Conservation (phyloP, 2,113 vertebrate species). For the Paraplagusia blochii region DNA sequence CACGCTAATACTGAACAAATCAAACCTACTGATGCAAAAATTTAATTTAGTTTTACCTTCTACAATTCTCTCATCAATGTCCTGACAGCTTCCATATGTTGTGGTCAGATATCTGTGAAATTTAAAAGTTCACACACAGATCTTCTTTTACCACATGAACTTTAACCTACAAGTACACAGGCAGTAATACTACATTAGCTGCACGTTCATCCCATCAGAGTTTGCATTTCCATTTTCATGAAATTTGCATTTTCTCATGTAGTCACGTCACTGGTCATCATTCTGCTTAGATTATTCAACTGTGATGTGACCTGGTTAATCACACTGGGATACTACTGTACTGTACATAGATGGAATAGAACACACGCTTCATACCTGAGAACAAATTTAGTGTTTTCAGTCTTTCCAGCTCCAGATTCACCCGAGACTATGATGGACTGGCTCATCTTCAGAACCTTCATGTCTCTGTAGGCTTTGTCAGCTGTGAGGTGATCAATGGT, state of each 20-base stretch:
- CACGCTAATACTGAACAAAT: background rate
- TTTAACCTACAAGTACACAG: too few species aligned
- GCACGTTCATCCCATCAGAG: too few species aligned
- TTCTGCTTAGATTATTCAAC: too few species aligned
- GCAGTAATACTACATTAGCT: too few species aligned
- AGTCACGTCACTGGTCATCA: too few species aligned
- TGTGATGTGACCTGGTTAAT: too few species aligned
- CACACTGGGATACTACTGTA: too few species aligned
- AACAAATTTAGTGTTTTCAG: constrained; percentile 99
- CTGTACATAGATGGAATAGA: too few species aligned
- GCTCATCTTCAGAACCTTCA: constrained; percentile 97
- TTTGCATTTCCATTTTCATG: too few species aligned
- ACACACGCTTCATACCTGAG: constrained; percentile 79
- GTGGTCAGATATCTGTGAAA: constrained; percentile 89
- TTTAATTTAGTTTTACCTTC: constrained; percentile 81
- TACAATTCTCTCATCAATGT: constrained; percentile 98
- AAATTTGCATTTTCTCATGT: too few species aligned
- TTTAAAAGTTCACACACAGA: background rate
- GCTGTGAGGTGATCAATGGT: constrained; percentile 67
- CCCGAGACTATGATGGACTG: constrained; percentile 98
- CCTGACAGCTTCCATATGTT: constrained; percentile 95
- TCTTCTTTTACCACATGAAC: background rate
- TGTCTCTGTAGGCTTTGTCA: constrained; percentile 96
- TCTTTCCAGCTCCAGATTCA: constrained; percentile 98
- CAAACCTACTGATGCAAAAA: background rate